phyloP scores from a whole-genome alignment of 2,888 invertebrate genomes.

The Beris morrisii region DNA sequence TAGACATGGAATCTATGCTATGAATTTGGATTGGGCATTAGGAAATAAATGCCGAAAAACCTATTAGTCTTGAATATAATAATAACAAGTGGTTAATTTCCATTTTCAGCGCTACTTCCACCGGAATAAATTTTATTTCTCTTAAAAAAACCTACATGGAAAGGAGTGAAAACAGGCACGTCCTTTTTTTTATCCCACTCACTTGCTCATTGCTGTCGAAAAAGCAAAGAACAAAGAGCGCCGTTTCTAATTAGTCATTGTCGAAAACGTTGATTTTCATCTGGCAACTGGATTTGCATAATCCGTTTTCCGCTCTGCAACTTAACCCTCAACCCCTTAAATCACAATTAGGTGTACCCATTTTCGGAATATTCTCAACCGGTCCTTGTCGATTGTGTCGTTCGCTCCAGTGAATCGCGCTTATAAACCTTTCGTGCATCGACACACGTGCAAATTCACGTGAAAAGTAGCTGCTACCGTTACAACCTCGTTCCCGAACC shows the following conservation, averaged over 20 bases:
- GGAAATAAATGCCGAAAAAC: no score
- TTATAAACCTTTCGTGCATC: constrained; percentile 19
- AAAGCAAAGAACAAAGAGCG: constrained; percentile 8
- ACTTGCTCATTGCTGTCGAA: no score
- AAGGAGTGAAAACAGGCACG: no score
- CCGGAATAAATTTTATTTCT: no score
- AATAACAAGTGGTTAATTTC: no score
- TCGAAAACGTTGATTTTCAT: constrained; percentile 26
- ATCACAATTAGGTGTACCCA: neutral
- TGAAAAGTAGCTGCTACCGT: constrained; percentile 24
- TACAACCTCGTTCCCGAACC: neutral
- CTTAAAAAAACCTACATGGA: no score
- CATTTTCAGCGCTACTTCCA: no score
- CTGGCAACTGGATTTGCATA: constrained; percentile 27
- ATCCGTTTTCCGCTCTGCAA: constrained; percentile 21
- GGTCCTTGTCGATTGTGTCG: constrained; percentile 22
- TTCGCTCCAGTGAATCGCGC: constrained; percentile 21
- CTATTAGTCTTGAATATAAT: no score
- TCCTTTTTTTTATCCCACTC: no score
- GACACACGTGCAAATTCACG: constrained; percentile 33
- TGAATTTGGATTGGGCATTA: no score
- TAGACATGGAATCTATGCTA: no score
- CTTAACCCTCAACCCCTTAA: constrained; percentile 11
- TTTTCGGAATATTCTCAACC: neutral
- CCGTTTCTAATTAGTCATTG: constrained; percentile 29